Percentiles rank a stretch among this genome's conserved stretches.
Evolutionary conservation across 2,113 vertebrate species (phyloP).

Genomic region (Chaetops frenatus): DNA sequence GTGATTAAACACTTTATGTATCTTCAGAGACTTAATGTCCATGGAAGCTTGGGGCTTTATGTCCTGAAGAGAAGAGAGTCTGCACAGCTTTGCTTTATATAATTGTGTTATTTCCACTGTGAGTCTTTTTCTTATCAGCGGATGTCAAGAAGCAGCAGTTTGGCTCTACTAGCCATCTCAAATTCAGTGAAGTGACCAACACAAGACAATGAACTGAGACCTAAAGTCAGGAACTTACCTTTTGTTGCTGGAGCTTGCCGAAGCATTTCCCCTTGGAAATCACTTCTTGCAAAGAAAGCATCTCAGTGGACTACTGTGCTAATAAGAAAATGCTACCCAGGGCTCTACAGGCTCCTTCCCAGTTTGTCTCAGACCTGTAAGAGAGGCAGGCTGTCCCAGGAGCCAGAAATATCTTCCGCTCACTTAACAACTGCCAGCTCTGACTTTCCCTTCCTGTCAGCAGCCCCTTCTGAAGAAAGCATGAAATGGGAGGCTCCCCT

Average conservation of each 20-base stretch:
- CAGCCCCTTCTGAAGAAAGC: neutral
- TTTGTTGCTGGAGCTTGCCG: neutral
- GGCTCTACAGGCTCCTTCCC: neutral
- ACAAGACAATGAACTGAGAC: neutral
- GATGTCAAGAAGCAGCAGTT: neutral
- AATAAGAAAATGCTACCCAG: neutral
- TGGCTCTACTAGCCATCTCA: neutral
- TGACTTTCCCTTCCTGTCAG: neutral
- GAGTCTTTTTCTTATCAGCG: neutral
- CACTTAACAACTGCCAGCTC: neutral
- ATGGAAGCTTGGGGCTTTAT: neutral
- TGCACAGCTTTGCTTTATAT: neutral
- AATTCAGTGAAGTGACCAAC: neutral
- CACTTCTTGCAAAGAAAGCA: neutral
- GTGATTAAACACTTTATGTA: neutral
- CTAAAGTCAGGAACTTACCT: neutral
- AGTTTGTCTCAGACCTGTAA: neutral
- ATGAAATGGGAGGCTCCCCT: neutral
- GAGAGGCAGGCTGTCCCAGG: accelerated
- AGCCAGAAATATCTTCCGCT: neutral
- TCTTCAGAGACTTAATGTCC: neutral
- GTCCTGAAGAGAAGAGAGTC: neutral
- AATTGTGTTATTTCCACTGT: neutral
- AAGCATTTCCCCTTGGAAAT: neutral
- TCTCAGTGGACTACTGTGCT: neutral